Evolutionary conservation across 2,113 vertebrate genomes (phyloP).

Genomic region (Mirza zaza): DNA sequence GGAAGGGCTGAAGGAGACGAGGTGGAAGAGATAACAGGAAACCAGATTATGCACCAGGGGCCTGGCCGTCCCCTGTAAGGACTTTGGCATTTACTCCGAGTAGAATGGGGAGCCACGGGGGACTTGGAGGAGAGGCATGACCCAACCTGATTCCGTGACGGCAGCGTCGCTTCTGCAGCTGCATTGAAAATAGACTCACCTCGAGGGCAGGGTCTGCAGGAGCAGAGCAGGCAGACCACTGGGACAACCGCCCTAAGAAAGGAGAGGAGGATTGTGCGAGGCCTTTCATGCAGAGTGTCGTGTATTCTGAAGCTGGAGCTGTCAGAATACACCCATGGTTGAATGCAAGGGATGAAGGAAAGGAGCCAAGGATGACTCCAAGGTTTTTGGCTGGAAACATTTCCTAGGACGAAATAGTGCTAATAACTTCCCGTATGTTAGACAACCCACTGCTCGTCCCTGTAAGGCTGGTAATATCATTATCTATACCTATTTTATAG

Average conservation of each 20-base stretch:
- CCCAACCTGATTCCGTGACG: background rate
- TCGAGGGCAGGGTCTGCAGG: background rate
- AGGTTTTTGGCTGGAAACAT: background rate
- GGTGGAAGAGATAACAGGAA: background rate
- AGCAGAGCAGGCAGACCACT: background rate
- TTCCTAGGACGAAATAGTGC: background rate
- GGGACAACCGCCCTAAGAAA: background rate
- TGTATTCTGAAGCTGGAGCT: background rate
- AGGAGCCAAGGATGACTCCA: background rate
- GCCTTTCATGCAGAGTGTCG: too few species aligned
- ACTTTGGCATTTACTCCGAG: background rate
- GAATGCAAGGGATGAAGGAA: background rate
- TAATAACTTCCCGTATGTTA: background rate
- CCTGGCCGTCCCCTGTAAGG: background rate
- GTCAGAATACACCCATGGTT: background rate
- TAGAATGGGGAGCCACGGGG: background rate
- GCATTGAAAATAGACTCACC: background rate
- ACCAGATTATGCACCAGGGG: accelerated
- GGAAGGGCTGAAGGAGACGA: background rate
- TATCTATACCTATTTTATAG: background rate
- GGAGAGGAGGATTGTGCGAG: background rate
- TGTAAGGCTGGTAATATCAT: background rate
- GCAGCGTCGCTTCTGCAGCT: background rate
- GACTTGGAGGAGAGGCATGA: background rate
- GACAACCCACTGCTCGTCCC: background rate